These are phyloP conservation scores for Paragorgia papillata DNA, from an alignment of 92 coral and sea anemone species.

Conservation along the genomic window DNA sequence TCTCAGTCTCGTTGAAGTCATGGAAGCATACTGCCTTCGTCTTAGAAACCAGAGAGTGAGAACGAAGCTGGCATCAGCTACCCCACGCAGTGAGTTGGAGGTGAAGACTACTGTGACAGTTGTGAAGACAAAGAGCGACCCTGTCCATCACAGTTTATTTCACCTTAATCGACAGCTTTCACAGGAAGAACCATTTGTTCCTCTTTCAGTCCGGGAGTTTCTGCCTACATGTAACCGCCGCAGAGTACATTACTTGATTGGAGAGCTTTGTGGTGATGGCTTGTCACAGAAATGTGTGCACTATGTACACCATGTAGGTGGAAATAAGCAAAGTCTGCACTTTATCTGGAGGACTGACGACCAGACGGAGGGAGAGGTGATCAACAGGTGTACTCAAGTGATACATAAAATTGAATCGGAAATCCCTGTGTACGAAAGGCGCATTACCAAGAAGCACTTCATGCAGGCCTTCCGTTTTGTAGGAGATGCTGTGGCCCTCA, in stretches of 20 bases:
- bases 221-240: constrained; percentile 51
- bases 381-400: constrained; percentile 29
- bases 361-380: constrained; percentile 22
- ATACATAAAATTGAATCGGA: constrained; percentile 30
- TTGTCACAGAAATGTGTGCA: constrained; percentile 49
- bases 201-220: constrained; percentile 49
- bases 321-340: constrained; percentile 58
- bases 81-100: constrained; percentile 50
- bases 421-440: constrained; percentile 36
- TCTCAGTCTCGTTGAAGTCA: constrained; percentile 29
- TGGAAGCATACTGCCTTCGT: constrained; percentile 44
- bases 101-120: constrained; percentile 45
- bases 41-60: constrained; percentile 40
- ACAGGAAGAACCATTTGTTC: constrained; percentile 43
- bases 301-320: constrained; percentile 49
- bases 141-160: constrained; percentile 21
- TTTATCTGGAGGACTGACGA: constrained; percentile 46
- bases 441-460: constrained; percentile 30
- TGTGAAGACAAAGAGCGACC: constrained; percentile 38
- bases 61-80: constrained; percentile 38
- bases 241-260: constrained; percentile 46
- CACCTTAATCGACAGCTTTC: constrained; percentile 38
- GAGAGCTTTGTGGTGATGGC: constrained; percentile 40
- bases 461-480: constrained; percentile 36
- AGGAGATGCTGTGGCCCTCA: constrained; percentile 31